A percentile compares a stretch with the other conserved stretches of the same genome.
Evolutionary conservation across 2,888 invertebrate genomes (phyloP).

Genomic region (Meiosimyza platycephala): DNA sequence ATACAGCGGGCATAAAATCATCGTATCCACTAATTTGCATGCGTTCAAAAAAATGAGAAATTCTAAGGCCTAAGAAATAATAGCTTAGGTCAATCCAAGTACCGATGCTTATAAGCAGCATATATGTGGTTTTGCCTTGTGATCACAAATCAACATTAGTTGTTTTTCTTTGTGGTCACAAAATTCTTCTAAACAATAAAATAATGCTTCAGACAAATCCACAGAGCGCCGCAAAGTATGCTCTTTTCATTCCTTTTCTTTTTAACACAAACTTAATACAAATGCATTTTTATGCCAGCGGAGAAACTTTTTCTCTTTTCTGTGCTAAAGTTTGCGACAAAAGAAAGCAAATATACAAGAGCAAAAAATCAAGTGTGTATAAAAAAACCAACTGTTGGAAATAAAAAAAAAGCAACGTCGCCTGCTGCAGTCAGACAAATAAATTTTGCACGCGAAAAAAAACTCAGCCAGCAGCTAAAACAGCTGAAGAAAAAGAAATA

Average conservation of each 20-base stretch:
- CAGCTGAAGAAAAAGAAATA: neutral
- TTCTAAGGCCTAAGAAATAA: too few relatives aligned
- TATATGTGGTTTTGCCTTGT: too few relatives aligned
- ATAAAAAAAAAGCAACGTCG: constrained; percentile 14
- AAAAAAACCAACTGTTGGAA: constrained; percentile 1
- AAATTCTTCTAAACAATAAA: too few relatives aligned
- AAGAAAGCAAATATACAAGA: neutral
- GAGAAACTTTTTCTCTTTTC: neutral
- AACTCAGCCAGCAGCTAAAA: neutral
- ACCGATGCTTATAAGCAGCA: too few relatives aligned
- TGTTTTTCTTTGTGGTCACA: too few relatives aligned
- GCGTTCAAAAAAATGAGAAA: too few relatives aligned
- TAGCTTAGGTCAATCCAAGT: too few relatives aligned
- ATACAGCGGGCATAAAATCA: too few relatives aligned
- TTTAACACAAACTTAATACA: neutral
- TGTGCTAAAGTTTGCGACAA: neutral
- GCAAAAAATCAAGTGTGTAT: neutral
- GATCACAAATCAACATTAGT: too few relatives aligned
- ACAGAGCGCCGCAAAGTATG: constrained; percentile 7
- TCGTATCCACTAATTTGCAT: too few relatives aligned
- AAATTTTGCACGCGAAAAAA: constrained; percentile 34
- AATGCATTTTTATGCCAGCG: constrained; percentile 7
- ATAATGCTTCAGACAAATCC: too few relatives aligned
- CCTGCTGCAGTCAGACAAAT: constrained; percentile 30
- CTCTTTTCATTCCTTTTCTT: neutral